Evolutionary conservation across 2,888 invertebrate genomes (phyloP).

Genomic region (Theretra japonica): DNA sequence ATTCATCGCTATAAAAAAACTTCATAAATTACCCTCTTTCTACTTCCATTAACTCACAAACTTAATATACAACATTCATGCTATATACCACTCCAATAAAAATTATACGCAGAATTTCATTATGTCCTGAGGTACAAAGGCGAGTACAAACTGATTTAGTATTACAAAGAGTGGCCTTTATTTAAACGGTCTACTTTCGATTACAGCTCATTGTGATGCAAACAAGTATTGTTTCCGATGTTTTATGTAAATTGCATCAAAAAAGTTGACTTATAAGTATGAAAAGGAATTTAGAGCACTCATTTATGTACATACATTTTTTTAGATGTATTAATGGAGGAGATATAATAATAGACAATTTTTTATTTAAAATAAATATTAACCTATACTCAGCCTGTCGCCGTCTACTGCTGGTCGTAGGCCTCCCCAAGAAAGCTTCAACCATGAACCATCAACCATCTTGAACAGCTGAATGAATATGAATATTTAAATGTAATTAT

Average conservation of each 20-base stretch:
- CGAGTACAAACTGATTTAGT: constrained; percentile 1
- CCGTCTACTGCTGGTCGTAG: too few species aligned
- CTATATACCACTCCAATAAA: not conserved
- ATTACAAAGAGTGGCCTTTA: constrained; percentile 35
- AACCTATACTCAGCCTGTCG: too few species aligned
- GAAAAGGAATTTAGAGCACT: not conserved
- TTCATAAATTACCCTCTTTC: too few species aligned
- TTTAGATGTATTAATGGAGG: too few species aligned
- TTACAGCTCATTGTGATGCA: constrained; percentile 48
- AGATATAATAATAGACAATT: not conserved
- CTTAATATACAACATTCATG: not conserved
- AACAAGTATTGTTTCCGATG: constrained; percentile 41
- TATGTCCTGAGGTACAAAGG: not conserved
- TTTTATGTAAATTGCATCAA: constrained; percentile 28
- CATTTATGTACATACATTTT: not conserved
- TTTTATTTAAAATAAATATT: not conserved
- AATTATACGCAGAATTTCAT: not conserved
- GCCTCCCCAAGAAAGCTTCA: too few species aligned
- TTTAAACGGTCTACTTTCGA: constrained; percentile 47
- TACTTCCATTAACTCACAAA: too few species aligned
- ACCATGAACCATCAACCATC: too few species aligned
- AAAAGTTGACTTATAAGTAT: constrained; percentile 22
- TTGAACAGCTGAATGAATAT: too few species aligned
- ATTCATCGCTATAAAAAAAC: too few species aligned
- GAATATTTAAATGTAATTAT: not conserved